Base-by-base conservation (phyloP, 92 coral and sea anemone species). In the Phenganax stokvisi region DNA sequence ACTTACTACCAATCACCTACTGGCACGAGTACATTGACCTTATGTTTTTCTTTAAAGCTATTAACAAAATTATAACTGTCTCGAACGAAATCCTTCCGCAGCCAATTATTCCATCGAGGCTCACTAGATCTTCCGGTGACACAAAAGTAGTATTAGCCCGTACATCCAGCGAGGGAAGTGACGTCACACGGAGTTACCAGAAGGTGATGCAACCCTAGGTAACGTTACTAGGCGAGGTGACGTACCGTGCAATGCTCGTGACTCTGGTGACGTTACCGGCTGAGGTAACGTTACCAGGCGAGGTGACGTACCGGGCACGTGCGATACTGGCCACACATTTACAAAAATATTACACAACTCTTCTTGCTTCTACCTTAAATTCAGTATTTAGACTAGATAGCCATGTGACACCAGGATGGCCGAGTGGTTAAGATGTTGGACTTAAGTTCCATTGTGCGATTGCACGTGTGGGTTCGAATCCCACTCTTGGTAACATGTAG, bases 391-490 rank as follows among this genome's bases (percentile, higher is more conserved):
- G 47, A 37, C 47, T 2, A 37, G 47, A 37, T 37, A 1, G 47
- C 5, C 87, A 79, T 75, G 82, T 89, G 92, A 30, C 90, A 92
- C 97, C 98, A 93, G 98, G 98, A 93, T 93, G 98, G 98, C 98
- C 98, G 98, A 93, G 98, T 91, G 98, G 97, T 93, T 93, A 91
- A 93, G 98, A 97, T 97, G 98, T 93, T 93, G 98, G 97, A 91
- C 98, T 93, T 93, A 93, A 93, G 98, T 89, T 91, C 97, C 98
- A 93, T 91, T 93, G 97, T 90, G 88, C 97, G 93, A 91, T 88
- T 92, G 94, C 90, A 89, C 89, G 89, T 90, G 89, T 90, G 90
- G 89, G 89, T 88, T 80, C 88, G 83, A 77, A 85, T 80, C 89
- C 89, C 88, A 89, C 91, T 86, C 94, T 96, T 85, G 90, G 91